A percentile compares a stretch with the other conserved stretches of the same genome.
These are phyloP conservation scores for Sceloporus tristichus DNA, from an alignment of 2,113 vertebrate genomes.

Conservation along the genomic window DNA sequence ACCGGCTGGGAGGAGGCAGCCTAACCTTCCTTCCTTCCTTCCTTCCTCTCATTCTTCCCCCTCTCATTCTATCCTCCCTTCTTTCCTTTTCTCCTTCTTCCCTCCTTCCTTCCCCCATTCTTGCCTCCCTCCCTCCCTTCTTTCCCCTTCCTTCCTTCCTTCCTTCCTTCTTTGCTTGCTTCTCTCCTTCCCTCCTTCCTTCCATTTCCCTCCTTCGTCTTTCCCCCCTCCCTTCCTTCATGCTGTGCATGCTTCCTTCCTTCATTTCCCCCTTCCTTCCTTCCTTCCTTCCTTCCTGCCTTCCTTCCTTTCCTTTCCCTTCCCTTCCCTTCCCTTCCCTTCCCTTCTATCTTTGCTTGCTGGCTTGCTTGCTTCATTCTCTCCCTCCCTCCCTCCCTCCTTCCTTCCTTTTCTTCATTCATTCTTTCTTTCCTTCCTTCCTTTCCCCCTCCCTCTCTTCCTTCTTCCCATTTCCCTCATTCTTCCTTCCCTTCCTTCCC, in stretches of 20 bases:
- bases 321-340: background rate
- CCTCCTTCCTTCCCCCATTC: too few relatives aligned
- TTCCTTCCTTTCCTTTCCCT: too few relatives aligned
- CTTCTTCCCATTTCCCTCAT: background rate
- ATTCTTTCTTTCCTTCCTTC: background rate
- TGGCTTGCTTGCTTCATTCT: too few relatives aligned
- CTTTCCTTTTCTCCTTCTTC: too few relatives aligned
- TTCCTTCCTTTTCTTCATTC: background rate
- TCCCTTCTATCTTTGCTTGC: too few relatives aligned
- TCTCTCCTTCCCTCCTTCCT: too few relatives aligned
- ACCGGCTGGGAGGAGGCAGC: constrained; percentile 27
- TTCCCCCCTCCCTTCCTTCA: background rate
- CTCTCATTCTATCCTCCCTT: too few relatives aligned
- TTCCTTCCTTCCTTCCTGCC: background rate
- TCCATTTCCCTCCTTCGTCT: background rate
- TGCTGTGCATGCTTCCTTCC: background rate
- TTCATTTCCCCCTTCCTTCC: background rate
- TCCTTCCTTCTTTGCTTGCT: too few relatives aligned
- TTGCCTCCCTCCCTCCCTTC: too few relatives aligned
- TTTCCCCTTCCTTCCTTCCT: too few relatives aligned
- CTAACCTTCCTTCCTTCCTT: background rate
- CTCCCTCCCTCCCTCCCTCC: too few relatives aligned
- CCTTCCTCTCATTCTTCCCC: background rate
- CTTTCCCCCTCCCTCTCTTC: too few relatives aligned
- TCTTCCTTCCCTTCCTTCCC: background rate